Evolutionary conservation across 2,888 invertebrate species (phyloP).

Genomic region (Calameuta filiformis): DNA sequence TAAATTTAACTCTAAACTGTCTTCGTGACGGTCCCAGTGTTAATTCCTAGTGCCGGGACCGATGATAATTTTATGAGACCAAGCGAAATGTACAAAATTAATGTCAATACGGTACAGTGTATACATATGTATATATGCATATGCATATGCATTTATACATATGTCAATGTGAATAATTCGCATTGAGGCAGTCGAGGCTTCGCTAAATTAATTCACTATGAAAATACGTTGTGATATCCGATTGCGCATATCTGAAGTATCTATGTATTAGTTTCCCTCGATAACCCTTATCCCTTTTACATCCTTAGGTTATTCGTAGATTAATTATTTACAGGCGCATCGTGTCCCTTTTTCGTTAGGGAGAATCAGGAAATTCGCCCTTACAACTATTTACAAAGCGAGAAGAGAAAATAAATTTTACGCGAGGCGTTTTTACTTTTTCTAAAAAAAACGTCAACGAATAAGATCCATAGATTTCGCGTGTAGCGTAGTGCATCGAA

Average conservation of each 20-base stretch:
- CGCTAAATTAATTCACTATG: slow-evolving; percentile 32
- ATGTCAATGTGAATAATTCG: not conserved
- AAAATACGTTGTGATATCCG: slow-evolving; percentile 23
- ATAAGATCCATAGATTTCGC: not conserved
- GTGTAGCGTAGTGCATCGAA: not conserved
- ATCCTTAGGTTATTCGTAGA: not conserved
- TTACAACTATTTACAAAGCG: not conserved
- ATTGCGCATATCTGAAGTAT: not conserved
- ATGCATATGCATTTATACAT: not conserved
- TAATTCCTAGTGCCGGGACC: not conserved
- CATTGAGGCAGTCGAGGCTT: slow-evolving; percentile 35
- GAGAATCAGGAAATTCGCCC: not conserved
- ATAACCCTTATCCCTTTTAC: not conserved
- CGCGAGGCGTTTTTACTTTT: not conserved
- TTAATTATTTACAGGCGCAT: not conserved
- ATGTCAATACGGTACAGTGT: not conserved
- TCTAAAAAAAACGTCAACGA: not conserved
- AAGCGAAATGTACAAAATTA: not conserved
- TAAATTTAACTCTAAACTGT: too few species aligned
- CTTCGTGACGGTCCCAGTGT: not conserved
- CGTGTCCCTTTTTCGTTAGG: not conserved
- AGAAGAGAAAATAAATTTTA: not conserved
- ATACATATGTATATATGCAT: not conserved
- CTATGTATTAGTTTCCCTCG: not conserved
- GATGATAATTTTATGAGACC: not conserved